Percentiles rank a stretch among this genome's conserved stretches.
Conservation (phyloP, 2,888 invertebrate genomes). For the Amblyjoppa fuscipennis region DNA sequence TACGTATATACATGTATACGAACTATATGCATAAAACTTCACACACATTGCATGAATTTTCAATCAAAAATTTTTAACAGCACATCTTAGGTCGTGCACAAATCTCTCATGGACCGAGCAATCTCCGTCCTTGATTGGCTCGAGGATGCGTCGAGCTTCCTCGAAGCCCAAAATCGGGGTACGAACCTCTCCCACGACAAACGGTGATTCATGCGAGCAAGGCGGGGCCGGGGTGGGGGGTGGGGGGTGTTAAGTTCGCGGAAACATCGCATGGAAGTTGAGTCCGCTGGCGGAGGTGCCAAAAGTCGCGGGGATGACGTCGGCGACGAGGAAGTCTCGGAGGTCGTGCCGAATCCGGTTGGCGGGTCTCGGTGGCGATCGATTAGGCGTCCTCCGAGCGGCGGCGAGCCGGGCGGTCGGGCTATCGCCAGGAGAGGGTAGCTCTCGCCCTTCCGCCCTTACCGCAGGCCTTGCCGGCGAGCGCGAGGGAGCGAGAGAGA, state of each 20-base stretch:
- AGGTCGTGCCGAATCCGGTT: background rate
- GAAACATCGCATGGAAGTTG: background rate
- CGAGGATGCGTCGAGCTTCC: background rate
- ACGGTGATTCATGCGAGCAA: background rate
- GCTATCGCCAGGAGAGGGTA: conserved; percentile 43
- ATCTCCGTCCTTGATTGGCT: background rate
- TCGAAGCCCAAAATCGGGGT: background rate
- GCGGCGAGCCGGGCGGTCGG: conserved; percentile 26
- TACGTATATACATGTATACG: too few relatives aligned
- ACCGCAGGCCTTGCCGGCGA: background rate
- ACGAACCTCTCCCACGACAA: background rate
- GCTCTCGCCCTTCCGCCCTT: conserved; percentile 41
- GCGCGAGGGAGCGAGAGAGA: background rate
- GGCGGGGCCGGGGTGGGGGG: background rate
- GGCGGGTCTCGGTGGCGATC: conserved; percentile 53
- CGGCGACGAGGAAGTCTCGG: conserved; percentile 31
- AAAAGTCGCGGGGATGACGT: conserved; percentile 3
- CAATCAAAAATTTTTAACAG: too few relatives aligned
- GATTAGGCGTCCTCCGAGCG: conserved; percentile 34
- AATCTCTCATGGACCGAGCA: background rate
- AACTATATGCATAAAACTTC: too few relatives aligned
- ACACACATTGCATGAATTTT: too few relatives aligned
- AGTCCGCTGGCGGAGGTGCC: background rate
- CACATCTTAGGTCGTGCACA: background rate
- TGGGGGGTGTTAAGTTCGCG: background rate